Percentiles rank a stretch among this genome's conserved stretches.
Conservation (phyloP, 2,113 vertebrate species). For the Pedetes capensis region DNA sequence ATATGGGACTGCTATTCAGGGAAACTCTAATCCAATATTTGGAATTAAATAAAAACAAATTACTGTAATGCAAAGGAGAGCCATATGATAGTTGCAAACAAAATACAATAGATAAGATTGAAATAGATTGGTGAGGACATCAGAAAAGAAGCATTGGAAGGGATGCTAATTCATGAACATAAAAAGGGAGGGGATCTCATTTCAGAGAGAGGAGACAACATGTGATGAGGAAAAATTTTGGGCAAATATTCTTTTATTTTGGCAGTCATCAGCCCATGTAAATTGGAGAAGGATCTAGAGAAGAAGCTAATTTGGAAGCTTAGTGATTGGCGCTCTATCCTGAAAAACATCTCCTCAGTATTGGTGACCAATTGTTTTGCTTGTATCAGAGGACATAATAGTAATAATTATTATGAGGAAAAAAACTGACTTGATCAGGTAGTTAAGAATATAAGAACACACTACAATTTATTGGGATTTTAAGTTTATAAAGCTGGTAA, state of each 20-base stretch:
- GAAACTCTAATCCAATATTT: slow-evolving; percentile 2
- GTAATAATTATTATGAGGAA: not conserved
- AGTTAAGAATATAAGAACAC: not conserved
- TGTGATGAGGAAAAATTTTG: not conserved
- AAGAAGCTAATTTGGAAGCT: not conserved
- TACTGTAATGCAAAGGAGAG: not conserved
- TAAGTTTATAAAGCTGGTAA: not conserved
- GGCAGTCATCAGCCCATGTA: not conserved
- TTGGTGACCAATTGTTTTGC: not conserved
- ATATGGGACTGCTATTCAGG: not conserved
- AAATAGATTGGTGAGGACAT: not conserved
- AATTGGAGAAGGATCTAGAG: not conserved
- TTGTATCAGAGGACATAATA: not conserved
- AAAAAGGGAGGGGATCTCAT: not conserved
- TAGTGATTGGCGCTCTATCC: not conserved
- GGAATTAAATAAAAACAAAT: slow-evolving; percentile 53
- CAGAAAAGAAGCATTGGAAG: not conserved
- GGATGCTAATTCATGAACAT: not conserved
- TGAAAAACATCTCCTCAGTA: not conserved
- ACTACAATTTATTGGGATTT: not conserved
- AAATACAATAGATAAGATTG: not conserved
- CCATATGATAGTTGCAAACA: not conserved
- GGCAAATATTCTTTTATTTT: not conserved
- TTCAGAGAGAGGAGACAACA: not conserved
- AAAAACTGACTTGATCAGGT: not conserved